Evolutionary conservation across 2,113 vertebrate genomes (phyloP).

Genomic region (Rhea pennata): DNA sequence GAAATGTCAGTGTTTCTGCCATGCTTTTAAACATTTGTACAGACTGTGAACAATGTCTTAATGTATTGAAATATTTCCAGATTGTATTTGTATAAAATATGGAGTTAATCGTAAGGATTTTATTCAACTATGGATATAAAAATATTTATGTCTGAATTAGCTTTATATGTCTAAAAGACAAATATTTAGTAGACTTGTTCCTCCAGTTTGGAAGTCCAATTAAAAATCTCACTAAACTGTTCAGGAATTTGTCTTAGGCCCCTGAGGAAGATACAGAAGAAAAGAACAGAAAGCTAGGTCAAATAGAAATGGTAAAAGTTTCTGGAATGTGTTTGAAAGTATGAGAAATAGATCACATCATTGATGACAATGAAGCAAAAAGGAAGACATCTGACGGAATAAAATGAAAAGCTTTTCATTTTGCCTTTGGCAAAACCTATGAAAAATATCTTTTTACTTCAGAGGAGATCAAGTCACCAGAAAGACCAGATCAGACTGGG

Average conservation of each 20-base stretch:
- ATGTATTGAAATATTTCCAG: neutral
- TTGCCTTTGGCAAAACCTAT: neutral
- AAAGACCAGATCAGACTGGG: neutral
- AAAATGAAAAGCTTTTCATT: neutral
- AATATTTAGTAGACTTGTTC: neutral
- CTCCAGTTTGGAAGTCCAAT: neutral
- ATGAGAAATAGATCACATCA: neutral
- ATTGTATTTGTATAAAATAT: neutral
- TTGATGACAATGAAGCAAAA: neutral
- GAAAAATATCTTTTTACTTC: neutral
- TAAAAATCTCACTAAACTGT: neutral
- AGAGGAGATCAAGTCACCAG: neutral
- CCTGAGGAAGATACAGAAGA: neutral
- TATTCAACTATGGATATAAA: neutral
- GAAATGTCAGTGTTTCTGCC: neutral
- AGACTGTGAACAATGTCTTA: neutral
- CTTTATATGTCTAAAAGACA: neutral
- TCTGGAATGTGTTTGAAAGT: neutral
- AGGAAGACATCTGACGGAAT: neutral
- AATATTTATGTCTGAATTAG: neutral
- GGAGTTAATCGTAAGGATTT: neutral
- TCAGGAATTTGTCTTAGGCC: neutral
- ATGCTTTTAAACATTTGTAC: neutral
- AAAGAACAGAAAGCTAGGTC: neutral
- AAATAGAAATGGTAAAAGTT: neutral